Evolutionary conservation across 53 echinoderm and acorn worm species (phyloP), one percentile per base, ranked within the genome.

Genomic region (Echinometra lucunter): DNA sequence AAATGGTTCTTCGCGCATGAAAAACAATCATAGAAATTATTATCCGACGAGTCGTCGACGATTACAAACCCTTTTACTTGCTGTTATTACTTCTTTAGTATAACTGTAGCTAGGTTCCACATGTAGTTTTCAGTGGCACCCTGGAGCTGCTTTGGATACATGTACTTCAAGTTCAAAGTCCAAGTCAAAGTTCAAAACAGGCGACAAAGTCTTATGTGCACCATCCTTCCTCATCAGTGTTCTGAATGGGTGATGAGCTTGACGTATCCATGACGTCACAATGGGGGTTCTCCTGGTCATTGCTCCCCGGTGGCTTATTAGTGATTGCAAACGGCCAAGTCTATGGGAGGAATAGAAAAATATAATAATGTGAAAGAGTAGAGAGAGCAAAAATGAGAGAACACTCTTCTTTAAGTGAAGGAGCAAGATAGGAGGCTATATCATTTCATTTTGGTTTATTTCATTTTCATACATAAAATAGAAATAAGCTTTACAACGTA

Each of bases 291-390:
- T 92, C 92, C 72, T 44, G 42, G 49, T 92, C 72, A n/a, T 70
- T 49, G 38, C 49, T 92, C n/a, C 47, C 44, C 10, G 92, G 1
- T 3, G 92, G 92, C 72, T 92, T 92, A 69, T 45, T 92, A 13
- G 69, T 92, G 92, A 92, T 92, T 28, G 92, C 92, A 70, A 92
- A 92, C 13, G 92, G 92, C 92, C 92, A 92, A 2, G 92, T 92
- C 92, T 92, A 44, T 13, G 53, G 53, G 25, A 87, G 55, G 40
- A 88, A 88, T 8, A 53, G 30, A 10, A 55, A 55, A 18, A 40
- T 42, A 78, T 13, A 18, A 75, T 6, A 40, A 75, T 18, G 17
- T 5, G 75, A 75, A 75, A 40, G 1, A 75, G 18, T 3, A 11
- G 7, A 9, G 28, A 67, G 32, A 67, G 2, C 23, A 23, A 66